Evolutionary conservation across 2,888 invertebrate genomes (phyloP), one percentile per base, ranked within the genome.

Genomic region (Chrysolina americana): DNA sequence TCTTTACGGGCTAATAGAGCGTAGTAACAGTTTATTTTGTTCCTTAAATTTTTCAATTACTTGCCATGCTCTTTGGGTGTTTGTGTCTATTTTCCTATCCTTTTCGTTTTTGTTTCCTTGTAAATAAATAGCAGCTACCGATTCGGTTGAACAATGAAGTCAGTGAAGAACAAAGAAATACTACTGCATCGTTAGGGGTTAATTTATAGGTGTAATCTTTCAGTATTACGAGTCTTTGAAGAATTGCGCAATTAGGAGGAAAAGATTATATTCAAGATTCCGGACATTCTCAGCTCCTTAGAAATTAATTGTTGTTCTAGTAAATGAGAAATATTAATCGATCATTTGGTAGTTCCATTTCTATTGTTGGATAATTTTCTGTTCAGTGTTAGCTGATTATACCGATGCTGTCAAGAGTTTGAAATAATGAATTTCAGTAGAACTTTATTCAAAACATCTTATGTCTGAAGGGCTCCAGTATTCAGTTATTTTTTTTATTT

Each of bases 41-140:
- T 64, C 50, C 66, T 56, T 53, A 36, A 71, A 64, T 68, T 74
- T 68, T 71, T 66, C 68, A 74, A 74, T 74, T 71, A 74, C 56
- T 28, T 63, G 62, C 50, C 28, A 59, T 53, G 17, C 59, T 59
- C 41, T 73, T 65, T n/a, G 44, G 44, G n/a, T 59, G 65, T 44
- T 69, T 47, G 65, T 64, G 53, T 65, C 59, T 63, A 56, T 70
- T 65, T 71, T 48, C 71, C 17, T 15, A 50, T 65, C 17, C n/a
- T 19, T 19, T 23, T 65, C 28, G 15, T 47, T 36, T 23, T 36
- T n/a, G 6, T 59, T 59, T 23, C 36, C 15, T n/a, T 6, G 15
- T 59, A 36, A 59, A 59, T 59, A 11, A 59, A 59, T 59, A 10
- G 28, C 59, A 9, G n/a, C 59, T n/a, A 28, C 59, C 59, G n/a